Evolutionary conservation across 2,888 invertebrate species (phyloP).

Genomic region (Eudemis profundana): DNA sequence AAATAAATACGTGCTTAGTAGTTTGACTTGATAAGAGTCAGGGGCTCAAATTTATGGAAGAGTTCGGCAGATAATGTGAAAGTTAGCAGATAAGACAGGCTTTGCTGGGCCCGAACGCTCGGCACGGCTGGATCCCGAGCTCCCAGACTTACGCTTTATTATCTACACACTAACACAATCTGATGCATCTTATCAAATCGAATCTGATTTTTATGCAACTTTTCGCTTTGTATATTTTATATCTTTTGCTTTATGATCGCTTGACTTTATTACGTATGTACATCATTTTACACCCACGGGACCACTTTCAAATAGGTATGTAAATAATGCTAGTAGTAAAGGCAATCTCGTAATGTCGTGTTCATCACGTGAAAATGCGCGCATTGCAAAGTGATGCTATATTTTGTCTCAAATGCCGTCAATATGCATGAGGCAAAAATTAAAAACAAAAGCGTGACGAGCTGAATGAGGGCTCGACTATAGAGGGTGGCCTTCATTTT

Average conservation of each 20-base stretch:
- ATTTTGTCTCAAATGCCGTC: neutral
- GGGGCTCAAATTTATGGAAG: constrained; percentile 76
- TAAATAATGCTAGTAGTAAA: constrained; percentile 21
- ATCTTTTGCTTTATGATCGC: constrained; percentile 21
- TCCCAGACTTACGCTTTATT: constrained; percentile 60
- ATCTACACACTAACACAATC: constrained; percentile 3
- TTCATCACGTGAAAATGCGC: neutral
- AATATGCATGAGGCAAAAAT: constrained; percentile 17
- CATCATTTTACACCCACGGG: constrained; percentile 14
- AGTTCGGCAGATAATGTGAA: constrained; percentile 78
- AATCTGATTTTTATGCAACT: neutral
- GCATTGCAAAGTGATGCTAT: neutral
- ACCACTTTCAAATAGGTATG: constrained; percentile 21
- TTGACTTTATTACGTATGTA: constrained; percentile 23
- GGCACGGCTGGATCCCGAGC: constrained; percentile 65
- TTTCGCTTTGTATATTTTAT: neutral
- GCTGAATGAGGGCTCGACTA: neutral
- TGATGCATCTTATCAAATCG: neutral
- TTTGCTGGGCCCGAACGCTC: constrained; percentile 65
- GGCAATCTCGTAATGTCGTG: constrained; percentile 16
- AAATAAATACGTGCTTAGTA: constrained; percentile 81
- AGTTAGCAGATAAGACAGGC: constrained; percentile 79
- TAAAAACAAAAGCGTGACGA: constrained; percentile 7
- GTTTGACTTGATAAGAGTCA: constrained; percentile 80
- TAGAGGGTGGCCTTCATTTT: constrained; percentile 9